phyloP scores from a whole-genome alignment of 2,113 vertebrate species.

The Craseonycteris thonglongyai region DNA sequence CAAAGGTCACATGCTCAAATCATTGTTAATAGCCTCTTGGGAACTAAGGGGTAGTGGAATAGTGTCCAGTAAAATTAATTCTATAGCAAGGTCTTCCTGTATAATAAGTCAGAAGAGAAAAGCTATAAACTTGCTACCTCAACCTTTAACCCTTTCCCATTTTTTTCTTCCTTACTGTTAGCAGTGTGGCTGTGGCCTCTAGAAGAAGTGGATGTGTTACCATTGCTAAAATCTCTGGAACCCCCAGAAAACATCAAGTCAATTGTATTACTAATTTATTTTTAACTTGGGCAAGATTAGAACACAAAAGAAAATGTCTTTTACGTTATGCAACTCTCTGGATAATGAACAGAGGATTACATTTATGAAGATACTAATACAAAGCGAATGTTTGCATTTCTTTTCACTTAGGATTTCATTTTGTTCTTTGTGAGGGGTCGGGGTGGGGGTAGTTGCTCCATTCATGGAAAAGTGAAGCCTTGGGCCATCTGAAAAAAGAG shows the following conservation, averaged over 20 bases:
- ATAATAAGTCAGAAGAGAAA: not conserved
- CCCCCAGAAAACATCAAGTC: not conserved
- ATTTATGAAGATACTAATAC: not conserved
- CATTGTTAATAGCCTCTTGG: not conserved
- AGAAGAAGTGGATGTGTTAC: not conserved
- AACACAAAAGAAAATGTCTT: slow-evolving; percentile 12
- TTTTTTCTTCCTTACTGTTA: not conserved
- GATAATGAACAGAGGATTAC: not conserved
- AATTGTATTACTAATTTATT: not conserved
- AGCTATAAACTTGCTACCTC: not conserved
- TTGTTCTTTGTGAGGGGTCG: not conserved
- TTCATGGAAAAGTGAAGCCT: not conserved
- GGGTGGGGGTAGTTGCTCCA: not conserved
- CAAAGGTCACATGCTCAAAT: not conserved
- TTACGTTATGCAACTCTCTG: not conserved
- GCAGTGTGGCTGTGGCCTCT: not conserved
- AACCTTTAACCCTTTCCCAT: not conserved
- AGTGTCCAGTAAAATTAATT: not conserved
- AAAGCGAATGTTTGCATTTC: not conserved
- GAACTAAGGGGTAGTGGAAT: not conserved
- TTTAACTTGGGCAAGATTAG: not conserved
- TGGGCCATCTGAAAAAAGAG: not conserved
- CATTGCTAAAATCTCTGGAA: not conserved
- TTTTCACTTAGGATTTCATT: slow-evolving; percentile 14
- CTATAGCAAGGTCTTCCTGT: not conserved